Base-by-base conservation (phyloP, 2,113 vertebrate genomes). In the Strix uralensis region DNA sequence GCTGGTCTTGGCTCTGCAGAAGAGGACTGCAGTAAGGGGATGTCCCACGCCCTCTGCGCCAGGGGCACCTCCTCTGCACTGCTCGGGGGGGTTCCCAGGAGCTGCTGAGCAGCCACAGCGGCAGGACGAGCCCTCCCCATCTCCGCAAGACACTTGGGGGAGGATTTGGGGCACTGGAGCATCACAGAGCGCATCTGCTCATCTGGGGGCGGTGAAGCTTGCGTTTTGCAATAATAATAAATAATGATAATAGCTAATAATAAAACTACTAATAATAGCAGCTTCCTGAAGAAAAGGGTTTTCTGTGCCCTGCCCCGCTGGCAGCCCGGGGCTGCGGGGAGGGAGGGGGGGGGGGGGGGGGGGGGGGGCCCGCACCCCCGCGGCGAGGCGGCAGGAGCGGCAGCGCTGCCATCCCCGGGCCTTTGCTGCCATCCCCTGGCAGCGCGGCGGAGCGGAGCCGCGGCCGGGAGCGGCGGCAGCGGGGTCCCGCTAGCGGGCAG, bases 11-110 rank as follows among this genome's bases (percentile, higher is more conserved):
- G 17, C 11, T 18, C 34, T 4, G 2, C 29, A 8, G 25, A 7
- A 47, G 3, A 19, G 13, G 18, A 19, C 32, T 7, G 55, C 20
- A 15, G 1, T 5, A 3, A 36, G 46, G 34, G 14, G 55, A 29
- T 8, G 26, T 21, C 54, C 32, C 49, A 0, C 1, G 5, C 3
- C 3, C 36, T 16, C 36, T 6, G 46, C 0, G 0, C 13, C 2
- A 3, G 29, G 27, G 32, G 12, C 40, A 46, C 7, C 26, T 21
- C 47, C 15, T n/a, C 54, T 11, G 34, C 10, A 3, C 21, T 1
- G 0, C 69, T 23, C 49, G 1, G 32, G 0, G 10, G 49, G 11
- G 22, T 32, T 61, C 38, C 46, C 61, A 32, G 51, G 18, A 42
- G 73, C 46, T 52, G 69, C 81, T 19, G 52, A 78, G 61, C 32